These are phyloP conservation scores for Dolichotis patagonum DNA, from an alignment of 2,113 vertebrate species.

Conservation along the genomic window DNA sequence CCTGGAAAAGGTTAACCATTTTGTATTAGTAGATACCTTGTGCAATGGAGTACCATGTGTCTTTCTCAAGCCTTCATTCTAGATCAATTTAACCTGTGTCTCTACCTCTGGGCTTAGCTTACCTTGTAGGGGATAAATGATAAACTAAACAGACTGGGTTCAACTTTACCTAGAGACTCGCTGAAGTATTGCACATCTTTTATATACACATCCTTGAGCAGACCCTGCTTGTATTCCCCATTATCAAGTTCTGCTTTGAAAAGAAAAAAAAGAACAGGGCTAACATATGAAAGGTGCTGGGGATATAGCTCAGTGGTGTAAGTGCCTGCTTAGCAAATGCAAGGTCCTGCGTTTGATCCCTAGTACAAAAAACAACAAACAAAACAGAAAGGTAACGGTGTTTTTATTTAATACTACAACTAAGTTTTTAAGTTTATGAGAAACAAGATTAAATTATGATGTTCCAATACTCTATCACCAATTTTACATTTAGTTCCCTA, in stretches of 20 bases:
- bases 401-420: not conserved
- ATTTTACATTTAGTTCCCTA: conserved; percentile 18
- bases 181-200: not conserved
- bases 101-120: not conserved
- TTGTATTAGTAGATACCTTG: conserved; percentile 41
- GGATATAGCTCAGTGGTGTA: no score
- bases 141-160: not conserved
- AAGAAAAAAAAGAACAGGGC: conserved; percentile 3
- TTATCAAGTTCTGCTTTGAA: conserved; percentile 20
- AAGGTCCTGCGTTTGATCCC: no score
- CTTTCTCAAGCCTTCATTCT: not conserved
- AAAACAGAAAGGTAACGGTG: not conserved
- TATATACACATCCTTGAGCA: not conserved
- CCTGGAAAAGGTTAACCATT: conserved; percentile 86
- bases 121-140: conserved; percentile 16
- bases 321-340: no score
- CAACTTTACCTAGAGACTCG: not conserved
- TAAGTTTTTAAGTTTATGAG: not conserved
- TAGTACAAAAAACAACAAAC: no score
- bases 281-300: not conserved
- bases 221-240: not conserved
- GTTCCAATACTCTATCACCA: not conserved
- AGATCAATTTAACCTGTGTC: not conserved
- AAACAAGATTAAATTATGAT: conserved; percentile 26
- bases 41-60: not conserved